Base-by-base conservation (phyloP, 2,113 vertebrate genomes). In the Zingel zingel region DNA sequence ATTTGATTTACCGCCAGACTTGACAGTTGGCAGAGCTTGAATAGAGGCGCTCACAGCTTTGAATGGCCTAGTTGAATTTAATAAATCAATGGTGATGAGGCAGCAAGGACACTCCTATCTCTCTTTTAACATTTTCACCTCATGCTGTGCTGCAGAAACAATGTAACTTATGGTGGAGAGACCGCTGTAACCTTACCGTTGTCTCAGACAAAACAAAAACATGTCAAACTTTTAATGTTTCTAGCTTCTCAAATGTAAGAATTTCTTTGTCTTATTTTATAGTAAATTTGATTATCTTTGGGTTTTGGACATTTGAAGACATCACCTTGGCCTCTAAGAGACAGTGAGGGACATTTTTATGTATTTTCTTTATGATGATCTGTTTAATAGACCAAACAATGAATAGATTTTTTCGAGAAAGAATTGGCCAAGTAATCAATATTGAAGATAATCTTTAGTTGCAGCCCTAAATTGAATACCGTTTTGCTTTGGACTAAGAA, bases 1-100 rank as follows among this genome's bases (percentile, higher is more conserved):
- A 76, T 83, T 79, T 82, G 75, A 84, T 81, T 82, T 75, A 70
- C 71, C 80, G 84, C 85, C 86, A 90, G 86, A 73, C 58, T 86
- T 83, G n/a, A 77, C 71, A 75, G 50, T 76, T 89, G 90, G 81
- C 81, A 78, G 68, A 10, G 61, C 58, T 62, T 82, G 72, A 89
- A 87, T 73, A 86, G 75, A 88, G 63, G 50, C 19, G 75, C 77
- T 84, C 77, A 62, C 73, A 72, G 80, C 70, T 83, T 65, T 23
- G 21, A 57, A 30, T 76, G 83, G 51, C 79, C 83, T n/a, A 76
- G 76, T 82, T 81, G 33, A 89, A 77, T 76, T 64, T 85, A 73
- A 84, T 79, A 80, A 84, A 84, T 77, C 23, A 54, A 82, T 64
- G 76, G 19, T 5, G 39, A 69, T 23, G 64, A 67, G 75, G 74